Base-by-base conservation (phyloP, 2,888 invertebrate species). In the Formica aserva region DNA sequence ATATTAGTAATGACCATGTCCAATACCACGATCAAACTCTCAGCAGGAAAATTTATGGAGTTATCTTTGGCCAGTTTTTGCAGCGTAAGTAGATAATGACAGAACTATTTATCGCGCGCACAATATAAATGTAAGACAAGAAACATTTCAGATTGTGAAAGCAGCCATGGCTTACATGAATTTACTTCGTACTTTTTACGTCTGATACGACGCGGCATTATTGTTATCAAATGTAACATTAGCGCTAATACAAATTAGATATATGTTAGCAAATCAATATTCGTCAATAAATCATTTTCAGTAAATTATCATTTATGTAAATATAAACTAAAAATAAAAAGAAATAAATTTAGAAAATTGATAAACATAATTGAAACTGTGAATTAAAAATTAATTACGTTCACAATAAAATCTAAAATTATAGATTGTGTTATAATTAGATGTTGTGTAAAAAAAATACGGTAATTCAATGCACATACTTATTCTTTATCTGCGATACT, bases 1-100 rank as follows among this genome's bases (percentile, higher is more conserved):
- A 92, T 91, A 62, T 65, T 93, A 60, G 63, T 93, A 26, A 85
- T 93, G 8, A 60, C 89, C 0, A 86, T 91, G 32, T 86, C 93
- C 0, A 93, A 91, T 67, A 80, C 87, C 65, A 90, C 93, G 0
- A 86, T 86, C 1, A 91, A 89, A 77, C 87, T 93, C n/a, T 93
- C 93, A 13, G 93, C 93, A 63, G 93, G 93, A 26, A 93, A 92
- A 85, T 76, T 93, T 82, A 85, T 91, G 4, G 88, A 91, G 22
- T 62, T 93, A 18, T 93, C 93, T 0, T 76, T 93, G 32, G 41
- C 75, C 41, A 92, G 88, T 69, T 93, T 93, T 82, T 89, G 91
- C 71, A 89, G 88, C 41, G 93, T 93, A 83, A 88, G 77, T 88
- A 65, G 0, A 57, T 74, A 65, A 60, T 2, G 0, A 32, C 48